Percentiles rank a stretch among this genome's conserved stretches.
Conservation (phyloP, 92 coral and sea anemone genomes). For the Heteractis magnifica region DNA sequence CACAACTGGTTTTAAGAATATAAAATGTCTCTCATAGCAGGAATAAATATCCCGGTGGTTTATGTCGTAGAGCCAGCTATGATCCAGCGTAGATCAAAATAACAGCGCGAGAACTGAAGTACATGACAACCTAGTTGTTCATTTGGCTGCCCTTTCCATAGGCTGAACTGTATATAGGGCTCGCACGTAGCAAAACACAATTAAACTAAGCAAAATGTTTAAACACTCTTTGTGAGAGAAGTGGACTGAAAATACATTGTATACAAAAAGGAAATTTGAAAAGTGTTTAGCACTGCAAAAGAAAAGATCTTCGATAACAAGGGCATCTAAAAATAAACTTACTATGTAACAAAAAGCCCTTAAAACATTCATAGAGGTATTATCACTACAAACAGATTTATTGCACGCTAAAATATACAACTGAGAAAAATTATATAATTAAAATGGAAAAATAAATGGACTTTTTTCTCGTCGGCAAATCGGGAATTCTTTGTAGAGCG, state of each 20-base stretch:
- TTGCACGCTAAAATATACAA: background rate
- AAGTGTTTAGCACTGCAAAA: background rate
- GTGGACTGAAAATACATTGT: background rate
- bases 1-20: background rate
- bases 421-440: background rate
- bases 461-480: background rate
- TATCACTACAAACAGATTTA: background rate
- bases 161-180: no score
- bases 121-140: background rate
- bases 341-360: background rate
- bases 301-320: background rate
- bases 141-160: background rate
- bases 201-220: background rate
- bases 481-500: background rate
- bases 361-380: background rate
- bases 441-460: background rate
- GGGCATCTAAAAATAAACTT: background rate
- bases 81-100: background rate
- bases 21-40: background rate
- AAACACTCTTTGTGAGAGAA: background rate
- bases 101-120: background rate
- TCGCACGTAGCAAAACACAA: no score
- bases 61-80: background rate
- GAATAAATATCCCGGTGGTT: background rate
- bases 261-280: background rate